A percentile compares a stretch with the other conserved stretches of the same genome.
These are phyloP conservation scores for Bombus balteatus DNA, from an alignment of 1,140 invertebrate genomes.

Conservation along the genomic window DNA sequence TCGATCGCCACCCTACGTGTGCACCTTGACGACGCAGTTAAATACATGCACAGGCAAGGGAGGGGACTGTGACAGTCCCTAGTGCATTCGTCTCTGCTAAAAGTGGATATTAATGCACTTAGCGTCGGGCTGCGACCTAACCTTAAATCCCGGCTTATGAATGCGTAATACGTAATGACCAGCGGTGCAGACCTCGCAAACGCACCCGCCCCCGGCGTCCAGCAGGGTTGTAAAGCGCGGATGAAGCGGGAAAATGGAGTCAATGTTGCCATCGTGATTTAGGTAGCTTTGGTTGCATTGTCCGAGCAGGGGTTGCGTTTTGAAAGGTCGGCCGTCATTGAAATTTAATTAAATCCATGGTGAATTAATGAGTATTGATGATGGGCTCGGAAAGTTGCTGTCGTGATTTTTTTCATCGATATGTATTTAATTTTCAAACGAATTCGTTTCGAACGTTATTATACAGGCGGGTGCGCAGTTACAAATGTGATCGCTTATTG, in stretches of 20 bases:
- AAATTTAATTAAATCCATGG: not conserved
- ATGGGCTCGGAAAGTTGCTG: not conserved
- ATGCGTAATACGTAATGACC: constrained; percentile 72
- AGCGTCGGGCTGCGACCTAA: constrained; percentile 58
- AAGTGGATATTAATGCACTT: constrained; percentile 78
- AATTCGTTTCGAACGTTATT: not conserved
- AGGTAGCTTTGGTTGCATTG: not conserved
- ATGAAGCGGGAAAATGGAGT: constrained; percentile 9
- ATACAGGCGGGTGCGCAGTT: too few species aligned
- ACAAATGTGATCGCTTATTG: not conserved
- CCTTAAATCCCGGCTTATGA: constrained; percentile 76
- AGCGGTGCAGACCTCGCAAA: constrained; percentile 45
- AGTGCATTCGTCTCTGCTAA: constrained; percentile 59
- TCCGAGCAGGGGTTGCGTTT: not conserved
- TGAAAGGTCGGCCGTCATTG: not conserved
- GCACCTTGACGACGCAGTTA: constrained; percentile 14
- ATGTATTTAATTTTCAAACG: not conserved
- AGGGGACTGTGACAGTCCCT: constrained; percentile 18
- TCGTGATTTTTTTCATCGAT: not conserved
- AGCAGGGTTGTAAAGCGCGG: constrained; percentile 16
- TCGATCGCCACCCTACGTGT: not conserved
- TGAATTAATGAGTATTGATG: not conserved
- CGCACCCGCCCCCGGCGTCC: not conserved
- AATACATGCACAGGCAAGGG: constrained; percentile 13
- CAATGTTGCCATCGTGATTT: not conserved